Conservation (phyloP, 2,113 vertebrate genomes). For the Colossoma macropomum region DNA sequence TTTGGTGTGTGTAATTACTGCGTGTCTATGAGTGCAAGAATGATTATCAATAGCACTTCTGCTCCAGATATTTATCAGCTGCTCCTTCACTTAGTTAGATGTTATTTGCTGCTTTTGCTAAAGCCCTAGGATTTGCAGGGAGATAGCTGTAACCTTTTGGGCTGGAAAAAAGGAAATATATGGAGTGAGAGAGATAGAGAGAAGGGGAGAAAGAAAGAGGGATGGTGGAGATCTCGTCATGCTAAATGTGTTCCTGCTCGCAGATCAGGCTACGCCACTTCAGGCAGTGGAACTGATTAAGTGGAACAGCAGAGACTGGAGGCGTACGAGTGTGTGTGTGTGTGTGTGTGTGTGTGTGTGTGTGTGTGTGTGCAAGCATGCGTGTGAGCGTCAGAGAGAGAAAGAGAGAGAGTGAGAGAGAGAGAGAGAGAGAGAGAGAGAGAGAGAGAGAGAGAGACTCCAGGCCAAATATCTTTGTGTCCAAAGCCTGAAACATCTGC, state of each 20-base stretch:
- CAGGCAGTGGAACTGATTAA: conserved; percentile 33
- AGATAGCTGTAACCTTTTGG: not conserved
- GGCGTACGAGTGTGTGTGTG: conserved; percentile 18
- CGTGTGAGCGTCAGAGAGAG: not conserved
- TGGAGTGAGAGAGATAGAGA: not conserved
- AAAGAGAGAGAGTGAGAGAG: not conserved
- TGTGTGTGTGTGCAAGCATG: conserved; percentile 24
- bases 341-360: conserved; percentile 35
- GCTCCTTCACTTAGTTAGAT: not conserved
- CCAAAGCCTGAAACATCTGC: conserved; percentile 6
- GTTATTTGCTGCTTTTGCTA: not conserved
- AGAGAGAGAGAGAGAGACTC: conserved; percentile 27
- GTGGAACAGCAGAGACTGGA: conserved; percentile 21
- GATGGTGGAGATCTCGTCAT: conserved; percentile 7
- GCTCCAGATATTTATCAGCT: not conserved
- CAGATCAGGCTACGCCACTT: conserved; percentile 20
- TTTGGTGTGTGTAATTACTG: not conserved
- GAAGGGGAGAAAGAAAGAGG: not conserved
- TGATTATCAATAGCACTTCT: not conserved
- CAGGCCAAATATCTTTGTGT: conserved; percentile 34
- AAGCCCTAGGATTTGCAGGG: not conserved
- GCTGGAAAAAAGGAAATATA: not conserved
- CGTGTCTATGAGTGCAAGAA: not conserved
- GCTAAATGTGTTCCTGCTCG: conserved; percentile 10
- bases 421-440: conserved; percentile 10